These are phyloP conservation scores for Nylanderia fulva DNA, from an alignment of 1,140 invertebrate species.

Conservation along the genomic window DNA sequence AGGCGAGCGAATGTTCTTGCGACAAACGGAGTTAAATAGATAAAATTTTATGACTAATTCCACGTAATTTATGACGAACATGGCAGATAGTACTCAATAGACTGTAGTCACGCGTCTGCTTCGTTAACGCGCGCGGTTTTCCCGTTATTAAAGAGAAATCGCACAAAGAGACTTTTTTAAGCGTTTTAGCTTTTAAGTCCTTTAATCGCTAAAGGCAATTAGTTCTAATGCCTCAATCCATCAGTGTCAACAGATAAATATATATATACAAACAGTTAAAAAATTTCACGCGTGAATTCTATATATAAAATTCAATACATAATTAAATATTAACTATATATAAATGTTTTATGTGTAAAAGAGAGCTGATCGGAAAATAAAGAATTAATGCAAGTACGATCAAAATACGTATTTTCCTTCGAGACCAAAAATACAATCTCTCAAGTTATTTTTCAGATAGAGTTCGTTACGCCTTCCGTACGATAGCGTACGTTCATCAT, in stretches of 20 bases:
- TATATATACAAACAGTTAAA: background rate
- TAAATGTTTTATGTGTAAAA: background rate
- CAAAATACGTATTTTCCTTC: background rate
- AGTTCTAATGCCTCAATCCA: background rate
- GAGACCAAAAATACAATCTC: background rate
- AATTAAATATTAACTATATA: background rate
- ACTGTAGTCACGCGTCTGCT: slow-evolving; percentile 63
- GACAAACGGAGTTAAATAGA: slow-evolving; percentile 59
- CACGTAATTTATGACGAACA: slow-evolving; percentile 66
- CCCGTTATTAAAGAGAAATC: slow-evolving; percentile 17
- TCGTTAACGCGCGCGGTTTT: background rate
- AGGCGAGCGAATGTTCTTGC: slow-evolving; percentile 48
- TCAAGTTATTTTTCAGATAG: background rate
- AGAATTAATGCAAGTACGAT: background rate
- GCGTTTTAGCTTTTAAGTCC: background rate
- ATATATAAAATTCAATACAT: background rate
- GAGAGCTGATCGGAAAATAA: background rate
- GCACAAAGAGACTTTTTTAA: slow-evolving; percentile 17
- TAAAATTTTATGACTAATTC: slow-evolving; percentile 72
- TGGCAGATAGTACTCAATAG: slow-evolving; percentile 66
- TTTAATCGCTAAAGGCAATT: background rate
- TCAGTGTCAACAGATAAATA: background rate
- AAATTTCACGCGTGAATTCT: background rate
- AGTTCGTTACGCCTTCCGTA: background rate
- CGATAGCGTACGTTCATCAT: background rate